These are phyloP conservation scores for Synergus umbraculus DNA, from an alignment of 2,888 invertebrate genomes.

Conservation along the genomic window DNA sequence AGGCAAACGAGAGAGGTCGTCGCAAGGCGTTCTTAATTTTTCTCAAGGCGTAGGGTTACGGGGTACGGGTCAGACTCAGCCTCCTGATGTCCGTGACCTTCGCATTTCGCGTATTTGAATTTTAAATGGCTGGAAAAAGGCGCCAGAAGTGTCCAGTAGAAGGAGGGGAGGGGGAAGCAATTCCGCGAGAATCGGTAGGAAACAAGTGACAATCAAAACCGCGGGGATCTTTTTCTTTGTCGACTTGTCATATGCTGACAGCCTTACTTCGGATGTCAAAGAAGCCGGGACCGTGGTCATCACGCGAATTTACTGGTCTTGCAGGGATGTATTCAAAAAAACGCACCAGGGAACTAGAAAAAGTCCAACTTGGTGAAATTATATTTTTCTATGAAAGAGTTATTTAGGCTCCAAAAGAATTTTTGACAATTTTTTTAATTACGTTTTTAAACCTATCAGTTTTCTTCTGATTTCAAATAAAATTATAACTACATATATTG, in stretches of 20 bases:
- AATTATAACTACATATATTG: too few species aligned
- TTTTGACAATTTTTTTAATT: too few species aligned
- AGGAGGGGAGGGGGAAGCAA: conserved; percentile 42
- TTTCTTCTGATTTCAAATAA: too few species aligned
- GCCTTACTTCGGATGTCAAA: conserved; percentile 60
- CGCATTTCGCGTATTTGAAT: conserved; percentile 67
- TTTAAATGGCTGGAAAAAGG: conserved; percentile 55
- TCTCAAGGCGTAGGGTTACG: conserved; percentile 77
- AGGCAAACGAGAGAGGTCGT: conserved; percentile 47
- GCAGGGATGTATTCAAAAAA: conserved; percentile 2
- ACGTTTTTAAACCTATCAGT: too few species aligned
- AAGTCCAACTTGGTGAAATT: not conserved
- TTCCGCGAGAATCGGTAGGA: conserved; percentile 63
- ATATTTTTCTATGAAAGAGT: too few species aligned
- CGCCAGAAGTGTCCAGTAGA: not conserved
- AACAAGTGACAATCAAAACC: conserved; percentile 75
- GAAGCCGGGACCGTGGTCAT: conserved; percentile 57
- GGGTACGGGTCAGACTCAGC: conserved; percentile 34
- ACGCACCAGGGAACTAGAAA: not conserved
- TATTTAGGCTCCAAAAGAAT: too few species aligned
- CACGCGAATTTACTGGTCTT: conserved; percentile 52
- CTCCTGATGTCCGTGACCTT: conserved; percentile 49
- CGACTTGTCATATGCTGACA: conserved; percentile 66
- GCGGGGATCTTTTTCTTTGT: conserved; percentile 69
- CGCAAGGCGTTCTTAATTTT: conserved; percentile 51